Evolutionary conservation across 2,797 vertebrate genomes (phyloP), one percentile per base, ranked within the genome.

Genomic region (Cyprinodon diabolis): DNA sequence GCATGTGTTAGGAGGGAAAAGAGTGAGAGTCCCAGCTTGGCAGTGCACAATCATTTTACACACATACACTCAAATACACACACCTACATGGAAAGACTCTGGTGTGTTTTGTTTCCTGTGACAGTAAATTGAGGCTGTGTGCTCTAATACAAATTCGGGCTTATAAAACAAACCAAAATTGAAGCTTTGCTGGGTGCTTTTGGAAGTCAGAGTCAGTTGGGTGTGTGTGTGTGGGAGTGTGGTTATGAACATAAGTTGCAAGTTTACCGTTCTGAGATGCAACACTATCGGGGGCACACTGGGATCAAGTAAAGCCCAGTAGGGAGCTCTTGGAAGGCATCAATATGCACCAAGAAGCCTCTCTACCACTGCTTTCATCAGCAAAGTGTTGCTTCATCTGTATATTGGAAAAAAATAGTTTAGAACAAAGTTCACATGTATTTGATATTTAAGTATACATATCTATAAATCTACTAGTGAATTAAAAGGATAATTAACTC

Each of bases 281-380:
- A 79, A 87, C 89, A 84, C 83, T 83, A 90, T 83, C 82, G 80
- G 83, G 58, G 62, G 77, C 79, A 72, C 78, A 65, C 49, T 51
- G 66, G 85, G 88, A 89, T 90, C 88, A 90, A 89, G 81, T 79
- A 86, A 89, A 92, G 84, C 89, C 86, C 88, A 90, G 89, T 69
- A 76, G 87, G 87, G 74, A 87, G 86, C 85, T 82, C 82, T 89
- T 79, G 81, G 83, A 76, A 73, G 76, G 71, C 82, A 91, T 93
- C 86, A 88, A 79, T 86, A 91, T 93, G 87, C 92, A 88, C 56
- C 83, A 69, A 79, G 87, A 84, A 87, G 74, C 78, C 68, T 78
- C 66, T 21, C 73, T 68, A 74, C 62, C 57, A 71, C 67, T 76
- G 74, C 84, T 88, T 86, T 85, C 82, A 80, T 82, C 81, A 84